These are phyloP conservation scores for Sinopyrophorus schimmeli DNA, from an alignment of 2,888 invertebrate species.

Conservation along the genomic window DNA sequence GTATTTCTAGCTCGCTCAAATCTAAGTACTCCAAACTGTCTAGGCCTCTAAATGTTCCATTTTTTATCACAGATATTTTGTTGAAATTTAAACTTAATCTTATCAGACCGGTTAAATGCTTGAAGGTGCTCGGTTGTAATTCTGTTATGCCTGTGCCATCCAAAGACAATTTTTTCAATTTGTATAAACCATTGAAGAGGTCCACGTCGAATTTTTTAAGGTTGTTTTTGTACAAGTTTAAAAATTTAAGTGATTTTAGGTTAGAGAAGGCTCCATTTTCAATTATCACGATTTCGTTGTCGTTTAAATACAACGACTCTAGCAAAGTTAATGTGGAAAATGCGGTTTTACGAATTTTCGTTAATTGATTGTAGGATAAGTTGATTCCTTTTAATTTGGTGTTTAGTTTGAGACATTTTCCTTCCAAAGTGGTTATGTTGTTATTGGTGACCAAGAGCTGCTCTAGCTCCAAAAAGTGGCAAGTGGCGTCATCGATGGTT, in stretches of 20 bases:
- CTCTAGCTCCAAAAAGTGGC: constrained; percentile 5
- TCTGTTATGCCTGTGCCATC: constrained; percentile 9
- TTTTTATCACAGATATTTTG: neutral
- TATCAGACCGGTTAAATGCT: neutral
- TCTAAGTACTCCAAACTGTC: constrained; percentile 6
- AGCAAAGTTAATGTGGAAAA: constrained; percentile 40
- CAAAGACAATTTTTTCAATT: constrained; percentile 14
- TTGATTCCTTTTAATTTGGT: constrained; percentile 9
- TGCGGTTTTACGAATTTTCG: neutral
- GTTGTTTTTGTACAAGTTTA: constrained; percentile 13
- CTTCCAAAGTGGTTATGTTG: constrained; percentile 50
- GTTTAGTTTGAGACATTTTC: constrained; percentile 7
- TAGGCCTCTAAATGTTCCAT: constrained; percentile 9
- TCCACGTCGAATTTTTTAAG: neutral
- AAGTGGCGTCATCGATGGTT: constrained; percentile 4
- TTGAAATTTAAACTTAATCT: constrained; percentile 13
- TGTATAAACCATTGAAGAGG: neutral
- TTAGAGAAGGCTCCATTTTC: constrained; percentile 44
- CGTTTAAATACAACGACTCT: constrained; percentile 49
- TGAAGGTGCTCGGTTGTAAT: constrained; percentile 7
- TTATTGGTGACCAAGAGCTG: constrained; percentile 40
- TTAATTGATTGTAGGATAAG: constrained; percentile 8
- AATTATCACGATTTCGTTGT: constrained; percentile 49
- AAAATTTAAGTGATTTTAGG: neutral
- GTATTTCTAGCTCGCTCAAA: neutral